Conservation (phyloP, 2,888 invertebrate genomes). For the Calliphora vomitoria region DNA sequence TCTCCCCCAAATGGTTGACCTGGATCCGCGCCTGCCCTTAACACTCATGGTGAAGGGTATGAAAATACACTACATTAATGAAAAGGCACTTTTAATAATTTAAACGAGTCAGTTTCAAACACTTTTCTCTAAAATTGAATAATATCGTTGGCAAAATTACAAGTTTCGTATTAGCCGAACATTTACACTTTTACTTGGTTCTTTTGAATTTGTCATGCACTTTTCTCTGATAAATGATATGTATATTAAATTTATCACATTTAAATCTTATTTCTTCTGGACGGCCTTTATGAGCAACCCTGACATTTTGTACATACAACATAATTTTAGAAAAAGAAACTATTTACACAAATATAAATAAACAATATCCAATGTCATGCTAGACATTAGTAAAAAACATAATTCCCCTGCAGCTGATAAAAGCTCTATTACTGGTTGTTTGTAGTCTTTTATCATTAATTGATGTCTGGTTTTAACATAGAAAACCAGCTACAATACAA, state of each 20-base stretch:
- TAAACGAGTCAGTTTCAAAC: too few relatives aligned
- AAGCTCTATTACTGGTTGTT: neutral
- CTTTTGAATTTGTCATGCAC: neutral
- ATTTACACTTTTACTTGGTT: too few relatives aligned
- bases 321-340: neutral
- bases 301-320: neutral
- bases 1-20: too few relatives aligned
- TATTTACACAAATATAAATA: neutral
- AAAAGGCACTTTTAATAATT: too few relatives aligned
- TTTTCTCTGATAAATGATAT: neutral
- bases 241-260: neutral
- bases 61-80: too few relatives aligned
- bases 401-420: neutral
- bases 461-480: constrained; percentile 9
- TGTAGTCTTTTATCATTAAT: neutral
- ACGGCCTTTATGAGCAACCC: neutral
- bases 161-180: too few relatives aligned
- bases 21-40: too few relatives aligned
- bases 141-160: too few relatives aligned
- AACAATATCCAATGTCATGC: neutral
- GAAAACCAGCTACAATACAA: neutral
- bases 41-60: too few relatives aligned
- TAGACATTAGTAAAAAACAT: neutral
- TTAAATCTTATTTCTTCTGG: neutral
- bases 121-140: too few relatives aligned